phyloP scores from a whole-genome alignment of 37 sponge, comb jelly and placozoan genomes.

The Axinella damicornis region DNA sequence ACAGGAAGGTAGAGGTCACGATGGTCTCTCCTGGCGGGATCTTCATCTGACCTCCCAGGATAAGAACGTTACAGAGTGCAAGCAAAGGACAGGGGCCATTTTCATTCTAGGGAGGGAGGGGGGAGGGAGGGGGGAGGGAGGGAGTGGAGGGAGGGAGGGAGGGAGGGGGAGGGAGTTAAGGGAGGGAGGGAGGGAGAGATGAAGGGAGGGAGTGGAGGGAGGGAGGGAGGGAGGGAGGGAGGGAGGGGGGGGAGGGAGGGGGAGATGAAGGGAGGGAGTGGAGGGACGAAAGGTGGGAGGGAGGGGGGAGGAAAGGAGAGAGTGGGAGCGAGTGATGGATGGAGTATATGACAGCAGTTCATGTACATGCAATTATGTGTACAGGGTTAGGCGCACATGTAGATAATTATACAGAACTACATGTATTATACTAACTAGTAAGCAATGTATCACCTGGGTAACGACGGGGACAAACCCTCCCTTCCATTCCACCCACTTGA shows the following conservation, averaged over 20 bases:
- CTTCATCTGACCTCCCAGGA: slow-evolving; percentile 43
- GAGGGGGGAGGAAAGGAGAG: no score
- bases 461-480: slow-evolving; percentile 60
- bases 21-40: slow-evolving; percentile 48
- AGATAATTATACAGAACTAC: no score
- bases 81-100: slow-evolving; percentile 94
- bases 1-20: slow-evolving; percentile 67
- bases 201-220: no score
- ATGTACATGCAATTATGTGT: no score
- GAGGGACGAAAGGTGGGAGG: no score
- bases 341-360: no score
- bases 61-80: slow-evolving; percentile 81
- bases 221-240: neutral
- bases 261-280: no score
- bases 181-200: neutral
- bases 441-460: slow-evolving; percentile 56
- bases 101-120: slow-evolving; percentile 62
- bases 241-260: no score
- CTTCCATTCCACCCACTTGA: slow-evolving; percentile 74
- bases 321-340: no score
- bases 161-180: neutral
- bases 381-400: no score
- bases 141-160: neutral
- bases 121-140: slow-evolving; percentile 13
- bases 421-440: no score